Percentiles rank a stretch among this genome's conserved stretches.
Conservation (phyloP, 2,113 vertebrate species). For the Carassius carassius region DNA sequence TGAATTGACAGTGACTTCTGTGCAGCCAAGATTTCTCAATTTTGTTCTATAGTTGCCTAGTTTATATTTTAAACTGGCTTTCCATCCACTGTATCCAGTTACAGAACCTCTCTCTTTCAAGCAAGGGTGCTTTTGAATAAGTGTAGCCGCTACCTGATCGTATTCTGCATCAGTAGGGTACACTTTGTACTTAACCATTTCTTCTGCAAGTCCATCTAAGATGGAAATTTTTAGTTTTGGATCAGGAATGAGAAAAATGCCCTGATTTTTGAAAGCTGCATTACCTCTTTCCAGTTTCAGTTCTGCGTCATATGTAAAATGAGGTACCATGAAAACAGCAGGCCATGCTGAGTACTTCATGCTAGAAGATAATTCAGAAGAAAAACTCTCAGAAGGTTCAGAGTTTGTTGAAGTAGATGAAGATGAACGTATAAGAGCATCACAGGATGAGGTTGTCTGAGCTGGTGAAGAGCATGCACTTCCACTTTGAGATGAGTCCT, state of each 20-base stretch:
- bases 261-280: constrained; percentile 10
- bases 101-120: too few relatives aligned
- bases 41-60: too few relatives aligned
- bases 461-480: not conserved
- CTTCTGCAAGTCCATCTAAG: constrained; percentile 47
- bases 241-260: constrained; percentile 36
- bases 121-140: too few relatives aligned
- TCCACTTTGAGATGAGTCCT: constrained; percentile 6
- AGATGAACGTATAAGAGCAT: not conserved
- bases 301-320: constrained; percentile 42
- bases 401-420: constrained; percentile 22
- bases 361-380: not conserved
- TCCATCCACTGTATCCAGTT: too few relatives aligned
- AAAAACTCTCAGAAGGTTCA: constrained; percentile 31
- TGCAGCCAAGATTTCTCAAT: too few relatives aligned
- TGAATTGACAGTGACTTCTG: too few relatives aligned
- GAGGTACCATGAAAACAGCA: constrained; percentile 36
- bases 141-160: not conserved
- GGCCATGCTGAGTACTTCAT: constrained; percentile 34
- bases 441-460: constrained; percentile 1
- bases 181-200: constrained; percentile 50
- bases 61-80: too few relatives aligned
- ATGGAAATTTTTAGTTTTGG: constrained; percentile 48
- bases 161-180: constrained; percentile 35
- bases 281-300: constrained; percentile 43